These are phyloP conservation scores for Chiroxiphia lanceolata DNA, from an alignment of 2,797 vertebrate species.

Conservation along the genomic window DNA sequence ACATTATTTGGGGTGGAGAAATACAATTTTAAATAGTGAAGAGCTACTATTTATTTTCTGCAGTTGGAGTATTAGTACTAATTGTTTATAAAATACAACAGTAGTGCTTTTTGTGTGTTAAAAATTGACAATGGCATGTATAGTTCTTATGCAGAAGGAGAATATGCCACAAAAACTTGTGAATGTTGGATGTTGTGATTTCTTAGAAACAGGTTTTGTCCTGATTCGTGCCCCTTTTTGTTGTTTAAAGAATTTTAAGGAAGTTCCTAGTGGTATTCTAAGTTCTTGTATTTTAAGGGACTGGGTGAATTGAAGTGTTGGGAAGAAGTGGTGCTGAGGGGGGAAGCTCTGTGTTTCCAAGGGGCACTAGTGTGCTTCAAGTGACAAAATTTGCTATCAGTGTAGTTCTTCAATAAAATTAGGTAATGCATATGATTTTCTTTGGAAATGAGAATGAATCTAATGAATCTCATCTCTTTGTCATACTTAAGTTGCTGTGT, in stretches of 20 bases:
- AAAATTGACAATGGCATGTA: background rate
- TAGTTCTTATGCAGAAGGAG: background rate
- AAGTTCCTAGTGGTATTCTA: background rate
- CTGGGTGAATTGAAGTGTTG: background rate
- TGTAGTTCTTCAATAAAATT: conserved; percentile 47
- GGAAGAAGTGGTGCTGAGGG: background rate
- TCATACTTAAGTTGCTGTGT: conserved; percentile 39
- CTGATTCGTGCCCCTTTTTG: background rate
- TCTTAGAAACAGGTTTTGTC: background rate
- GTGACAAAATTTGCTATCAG: conserved; percentile 61
- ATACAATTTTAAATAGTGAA: background rate
- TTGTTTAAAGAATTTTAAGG: conserved; percentile 29
- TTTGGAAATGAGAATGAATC: conserved; percentile 60
- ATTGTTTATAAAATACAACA: background rate
- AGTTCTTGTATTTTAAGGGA: conserved; percentile 34
- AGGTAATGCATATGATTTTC: conserved; percentile 30
- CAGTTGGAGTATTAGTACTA: background rate
- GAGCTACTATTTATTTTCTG: background rate
- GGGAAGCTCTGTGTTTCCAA: conserved; percentile 37
- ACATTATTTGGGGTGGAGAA: background rate
- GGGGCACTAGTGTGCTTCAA: conserved; percentile 60
- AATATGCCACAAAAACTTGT: conserved; percentile 35
- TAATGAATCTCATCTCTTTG: conserved; percentile 35
- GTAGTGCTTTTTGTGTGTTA: background rate
- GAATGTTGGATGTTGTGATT: background rate